Conservation (phyloP, 2,797 vertebrate genomes). For the Columba guinea region DNA sequence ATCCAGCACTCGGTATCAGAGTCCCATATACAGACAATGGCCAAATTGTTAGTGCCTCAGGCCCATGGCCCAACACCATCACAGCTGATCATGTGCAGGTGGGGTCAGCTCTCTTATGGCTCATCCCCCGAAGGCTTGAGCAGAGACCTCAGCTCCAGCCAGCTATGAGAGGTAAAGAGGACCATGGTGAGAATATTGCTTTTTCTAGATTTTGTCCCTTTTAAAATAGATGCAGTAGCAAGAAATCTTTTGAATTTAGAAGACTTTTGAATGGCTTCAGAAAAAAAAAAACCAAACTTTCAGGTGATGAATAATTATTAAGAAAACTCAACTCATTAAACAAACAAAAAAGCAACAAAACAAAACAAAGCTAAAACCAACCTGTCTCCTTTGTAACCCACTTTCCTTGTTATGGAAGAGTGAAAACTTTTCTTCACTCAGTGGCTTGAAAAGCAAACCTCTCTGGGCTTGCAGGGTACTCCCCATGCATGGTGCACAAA, state of each 20-base stretch:
- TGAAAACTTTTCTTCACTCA: neutral
- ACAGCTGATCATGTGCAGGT: neutral
- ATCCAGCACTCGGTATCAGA: neutral
- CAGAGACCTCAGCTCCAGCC: neutral
- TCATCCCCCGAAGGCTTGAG: neutral
- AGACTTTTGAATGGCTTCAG: neutral
- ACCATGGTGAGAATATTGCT: neutral
- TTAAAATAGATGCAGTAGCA: neutral
- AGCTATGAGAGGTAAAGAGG: neutral
- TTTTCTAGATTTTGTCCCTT: neutral
- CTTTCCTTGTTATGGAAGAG: neutral
- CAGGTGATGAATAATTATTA: neutral
- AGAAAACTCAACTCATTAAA: neutral
- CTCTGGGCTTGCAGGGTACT: neutral
- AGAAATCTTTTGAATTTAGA: neutral
- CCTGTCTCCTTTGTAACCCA: neutral
- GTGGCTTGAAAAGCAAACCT: neutral
- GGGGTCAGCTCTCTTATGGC: neutral
- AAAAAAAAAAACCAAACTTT: neutral
- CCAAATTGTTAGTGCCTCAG: neutral
- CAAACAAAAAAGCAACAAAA: neutral
- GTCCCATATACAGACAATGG: neutral
- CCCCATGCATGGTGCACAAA: neutral
- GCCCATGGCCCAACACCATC: fast-evolving
- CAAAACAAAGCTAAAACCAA: neutral